A percentile compares a stretch with the other conserved stretches of the same genome.
phyloP scores from a whole-genome alignment of 2,113 vertebrate genomes.

The Vombatus ursinus region DNA sequence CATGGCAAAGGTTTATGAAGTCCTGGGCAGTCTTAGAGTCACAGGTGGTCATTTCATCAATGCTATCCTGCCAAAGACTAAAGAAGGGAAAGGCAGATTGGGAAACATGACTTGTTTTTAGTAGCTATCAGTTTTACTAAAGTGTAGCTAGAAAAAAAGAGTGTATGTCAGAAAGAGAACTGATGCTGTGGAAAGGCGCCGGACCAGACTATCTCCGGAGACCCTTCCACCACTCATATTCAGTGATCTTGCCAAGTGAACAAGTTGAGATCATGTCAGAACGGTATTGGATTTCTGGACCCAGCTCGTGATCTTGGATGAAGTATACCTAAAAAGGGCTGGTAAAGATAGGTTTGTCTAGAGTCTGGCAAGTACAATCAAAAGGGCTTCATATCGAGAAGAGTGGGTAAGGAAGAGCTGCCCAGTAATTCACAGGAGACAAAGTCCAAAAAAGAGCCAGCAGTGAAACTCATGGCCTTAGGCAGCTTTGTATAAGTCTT shows the following conservation, averaged over 20 bases:
- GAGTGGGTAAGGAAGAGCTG: not conserved
- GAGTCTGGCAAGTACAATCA: not conserved
- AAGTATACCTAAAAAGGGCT: not conserved
- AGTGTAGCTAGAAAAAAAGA: not conserved
- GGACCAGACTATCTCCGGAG: not conserved
- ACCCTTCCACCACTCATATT: not conserved
- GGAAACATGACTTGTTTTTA: not conserved
- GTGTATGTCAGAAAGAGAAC: not conserved
- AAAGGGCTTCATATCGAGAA: not conserved
- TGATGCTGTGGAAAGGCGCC: not conserved
- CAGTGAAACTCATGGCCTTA: not conserved
- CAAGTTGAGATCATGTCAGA: not conserved
- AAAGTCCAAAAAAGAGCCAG: not conserved
- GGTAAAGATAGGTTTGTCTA: not conserved
- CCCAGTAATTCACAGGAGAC: not conserved
- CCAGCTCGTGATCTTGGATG: not conserved
- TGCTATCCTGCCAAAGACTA: not conserved
- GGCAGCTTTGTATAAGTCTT: not conserved
- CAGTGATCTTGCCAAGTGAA: not conserved
- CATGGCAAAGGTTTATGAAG: too few species aligned
- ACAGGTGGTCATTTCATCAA: too few species aligned
- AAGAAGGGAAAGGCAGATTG: not conserved
- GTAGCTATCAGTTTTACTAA: not conserved
- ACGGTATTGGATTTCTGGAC: not conserved
- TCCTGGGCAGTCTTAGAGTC: too few species aligned